A percentile compares a stretch with the other conserved stretches of the same genome.
Evolutionary conservation across 2,113 vertebrate genomes (phyloP).

Genomic region (Antigone vipio): DNA sequence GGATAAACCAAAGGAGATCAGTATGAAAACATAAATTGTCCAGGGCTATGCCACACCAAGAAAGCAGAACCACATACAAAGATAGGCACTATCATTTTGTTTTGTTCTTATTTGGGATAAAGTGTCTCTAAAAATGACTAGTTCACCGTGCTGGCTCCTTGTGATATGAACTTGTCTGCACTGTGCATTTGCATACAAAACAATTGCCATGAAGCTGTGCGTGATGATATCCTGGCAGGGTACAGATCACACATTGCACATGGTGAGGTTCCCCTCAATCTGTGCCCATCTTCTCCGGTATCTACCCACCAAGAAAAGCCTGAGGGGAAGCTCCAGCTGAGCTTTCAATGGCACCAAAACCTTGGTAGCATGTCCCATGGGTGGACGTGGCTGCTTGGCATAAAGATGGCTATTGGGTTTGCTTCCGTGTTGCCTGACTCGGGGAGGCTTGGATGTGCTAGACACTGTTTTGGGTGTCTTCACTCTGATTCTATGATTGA

Average conservation of each 20-base stretch:
- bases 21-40: not conserved
- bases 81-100: not conserved
- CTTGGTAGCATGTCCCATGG: not conserved
- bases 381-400: not conserved
- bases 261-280: not conserved
- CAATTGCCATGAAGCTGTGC: not conserved
- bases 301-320: not conserved
- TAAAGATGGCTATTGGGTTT: not conserved
- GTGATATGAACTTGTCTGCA: not conserved
- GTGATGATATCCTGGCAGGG: not conserved
- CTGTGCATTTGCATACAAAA: not conserved
- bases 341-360: not conserved
- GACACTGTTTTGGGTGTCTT: not conserved
- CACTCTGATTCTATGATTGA: not conserved
- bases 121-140: not conserved
- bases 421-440: not conserved
- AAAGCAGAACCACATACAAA: rapidly evolving
- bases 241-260: not conserved
- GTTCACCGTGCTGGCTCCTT: not conserved
- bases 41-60: not conserved
- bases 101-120: not conserved
- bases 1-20: not conserved
- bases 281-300: not conserved
- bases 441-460: not conserved
- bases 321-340: not conserved